A percentile compares a stretch with the other conserved stretches of the same genome.
Evolutionary conservation across 37 sponge, comb jelly and placozoan genomes (phyloP).

Genomic region (Bolinopsis microptera): DNA sequence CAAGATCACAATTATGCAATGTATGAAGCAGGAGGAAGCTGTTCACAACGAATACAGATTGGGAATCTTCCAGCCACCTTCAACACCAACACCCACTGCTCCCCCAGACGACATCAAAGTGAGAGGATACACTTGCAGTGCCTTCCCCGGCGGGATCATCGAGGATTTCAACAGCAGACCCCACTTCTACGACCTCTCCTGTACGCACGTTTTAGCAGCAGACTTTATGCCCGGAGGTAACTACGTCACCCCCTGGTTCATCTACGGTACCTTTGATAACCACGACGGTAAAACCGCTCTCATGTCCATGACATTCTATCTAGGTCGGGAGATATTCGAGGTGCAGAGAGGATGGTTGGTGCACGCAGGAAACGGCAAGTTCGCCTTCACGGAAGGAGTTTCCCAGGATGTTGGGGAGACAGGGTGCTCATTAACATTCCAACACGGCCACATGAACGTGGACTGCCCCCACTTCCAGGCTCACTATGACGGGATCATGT

Average conservation of each 20-base stretch:
- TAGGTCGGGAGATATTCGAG: not conserved
- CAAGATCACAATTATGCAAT: not conserved
- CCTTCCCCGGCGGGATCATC: not conserved
- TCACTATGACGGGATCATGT: slow-evolving; percentile 13
- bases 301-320: slow-evolving; percentile 10
- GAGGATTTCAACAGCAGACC: not conserved
- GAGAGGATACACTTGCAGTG: not conserved
- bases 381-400: not conserved
- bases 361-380: not conserved
- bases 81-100: not conserved
- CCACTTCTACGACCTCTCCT: slow-evolving; percentile 13
- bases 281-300: not conserved
- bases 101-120: not conserved
- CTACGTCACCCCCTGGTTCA: not conserved
- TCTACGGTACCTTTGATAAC: slow-evolving; percentile 33
- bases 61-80: not conserved
- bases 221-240: not conserved
- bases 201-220: slow-evolving; percentile 34
- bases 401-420: not conserved
- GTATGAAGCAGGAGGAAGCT: not conserved
- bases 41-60: not conserved
- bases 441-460: not conserved
- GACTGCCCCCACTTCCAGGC: slow-evolving; percentile 9
- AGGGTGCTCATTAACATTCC: not conserved
- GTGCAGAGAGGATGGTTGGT: slow-evolving; percentile 29